Percentiles rank a stretch among this genome's conserved stretches.
Evolutionary conservation across 1,140 invertebrate species (phyloP).

Genomic region (silkworm (Bombyx mori)): DNA sequence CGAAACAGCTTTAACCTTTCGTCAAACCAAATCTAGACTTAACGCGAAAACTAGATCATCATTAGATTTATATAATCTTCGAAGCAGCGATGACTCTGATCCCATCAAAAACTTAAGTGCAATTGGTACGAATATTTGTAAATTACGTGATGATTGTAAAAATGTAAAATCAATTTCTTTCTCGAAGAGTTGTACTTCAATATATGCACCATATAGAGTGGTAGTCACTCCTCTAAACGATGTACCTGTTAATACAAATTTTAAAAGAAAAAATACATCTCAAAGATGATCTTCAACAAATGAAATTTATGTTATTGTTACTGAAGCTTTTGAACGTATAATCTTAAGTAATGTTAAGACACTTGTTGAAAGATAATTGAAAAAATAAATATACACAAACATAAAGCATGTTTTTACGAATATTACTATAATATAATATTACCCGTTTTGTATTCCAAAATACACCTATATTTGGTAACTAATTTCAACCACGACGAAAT

Average conservation of each 20-base stretch:
- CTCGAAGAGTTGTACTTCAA: slow-evolving; percentile 53
- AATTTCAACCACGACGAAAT: too few species aligned
- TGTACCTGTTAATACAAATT: slow-evolving; percentile 18
- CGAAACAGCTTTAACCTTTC: slow-evolving; percentile 24
- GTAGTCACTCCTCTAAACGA: slow-evolving; percentile 43
- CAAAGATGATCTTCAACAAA: slow-evolving; percentile 7
- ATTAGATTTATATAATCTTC: slow-evolving; percentile 27
- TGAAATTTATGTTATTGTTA: not conserved
- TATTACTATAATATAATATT: too few species aligned
- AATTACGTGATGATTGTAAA: slow-evolving; percentile 42
- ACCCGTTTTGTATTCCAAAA: too few species aligned
- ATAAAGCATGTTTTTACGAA: too few species aligned
- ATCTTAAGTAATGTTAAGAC: too few species aligned
- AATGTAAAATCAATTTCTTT: slow-evolving; percentile 42
- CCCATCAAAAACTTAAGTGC: slow-evolving; percentile 58
- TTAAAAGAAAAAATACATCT: slow-evolving; percentile 20
- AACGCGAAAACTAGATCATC: slow-evolving; percentile 27
- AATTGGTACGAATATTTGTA: slow-evolving; percentile 56
- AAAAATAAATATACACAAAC: too few species aligned
- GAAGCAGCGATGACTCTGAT: slow-evolving; percentile 34
- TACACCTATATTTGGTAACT: too few species aligned
- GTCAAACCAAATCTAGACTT: slow-evolving; percentile 44
- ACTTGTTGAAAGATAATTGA: too few species aligned
- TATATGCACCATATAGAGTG: slow-evolving; percentile 51
- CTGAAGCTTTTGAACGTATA: too few species aligned